Evolutionary conservation across 2,888 invertebrate genomes (phyloP).

Genomic region (Dryomyza anilis): DNA sequence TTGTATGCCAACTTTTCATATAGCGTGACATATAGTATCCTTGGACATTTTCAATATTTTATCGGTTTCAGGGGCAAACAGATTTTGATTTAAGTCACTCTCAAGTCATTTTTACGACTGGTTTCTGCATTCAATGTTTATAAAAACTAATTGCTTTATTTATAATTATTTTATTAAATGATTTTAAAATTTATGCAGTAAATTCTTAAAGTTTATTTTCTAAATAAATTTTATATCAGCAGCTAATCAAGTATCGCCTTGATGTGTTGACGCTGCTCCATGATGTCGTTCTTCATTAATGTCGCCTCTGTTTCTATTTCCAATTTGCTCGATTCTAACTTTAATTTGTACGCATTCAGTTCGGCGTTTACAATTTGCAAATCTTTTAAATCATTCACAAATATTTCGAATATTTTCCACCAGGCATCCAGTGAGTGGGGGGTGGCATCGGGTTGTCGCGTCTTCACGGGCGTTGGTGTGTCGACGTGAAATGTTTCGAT

Average conservation of each 20-base stretch:
- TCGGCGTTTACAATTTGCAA: conserved; percentile 45
- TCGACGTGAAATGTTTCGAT: conserved; percentile 53
- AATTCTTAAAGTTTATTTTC: too few relatives aligned
- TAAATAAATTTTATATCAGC: not conserved
- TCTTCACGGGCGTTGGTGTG: conserved; percentile 23
- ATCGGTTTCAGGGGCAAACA: too few relatives aligned
- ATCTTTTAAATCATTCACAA: conserved; percentile 51
- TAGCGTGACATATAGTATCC: too few relatives aligned
- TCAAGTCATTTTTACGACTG: too few relatives aligned
- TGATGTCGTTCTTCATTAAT: conserved; percentile 46
- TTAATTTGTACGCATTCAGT: conserved; percentile 46
- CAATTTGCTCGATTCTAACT: conserved; percentile 45
- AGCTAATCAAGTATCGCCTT: conserved; percentile 21
- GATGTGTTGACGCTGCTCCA: conserved; percentile 39
- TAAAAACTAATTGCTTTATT: too few relatives aligned
- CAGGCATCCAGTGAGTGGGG: conserved; percentile 43
- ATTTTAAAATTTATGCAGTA: too few relatives aligned
- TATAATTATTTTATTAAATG: too few relatives aligned
- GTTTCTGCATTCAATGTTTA: too few relatives aligned
- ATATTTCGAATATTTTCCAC: conserved; percentile 58
- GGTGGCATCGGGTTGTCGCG: conserved; percentile 29
- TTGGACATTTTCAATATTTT: too few relatives aligned
- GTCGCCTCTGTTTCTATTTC: conserved; percentile 50
- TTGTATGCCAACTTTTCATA: too few relatives aligned
- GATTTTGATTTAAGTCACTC: too few relatives aligned